Conservation (phyloP, 1,140 invertebrate species). For the Orchestia grillus region DNA sequence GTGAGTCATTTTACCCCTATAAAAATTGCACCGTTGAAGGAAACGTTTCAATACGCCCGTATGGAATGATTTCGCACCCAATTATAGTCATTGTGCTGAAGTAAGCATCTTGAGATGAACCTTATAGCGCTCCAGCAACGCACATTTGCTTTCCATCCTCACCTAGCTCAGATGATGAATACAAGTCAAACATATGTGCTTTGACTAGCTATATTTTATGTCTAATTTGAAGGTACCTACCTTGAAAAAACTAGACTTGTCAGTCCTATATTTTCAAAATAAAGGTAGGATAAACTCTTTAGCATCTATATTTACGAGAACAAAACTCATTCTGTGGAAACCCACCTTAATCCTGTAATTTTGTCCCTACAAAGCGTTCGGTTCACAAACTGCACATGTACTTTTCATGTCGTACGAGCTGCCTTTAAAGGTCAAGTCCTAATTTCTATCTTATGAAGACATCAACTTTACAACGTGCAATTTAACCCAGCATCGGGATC, state of each 20-base stretch:
- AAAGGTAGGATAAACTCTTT: neutral
- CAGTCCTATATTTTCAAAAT: neutral
- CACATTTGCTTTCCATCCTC: neutral
- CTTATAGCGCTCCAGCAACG: neutral
- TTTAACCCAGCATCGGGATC: neutral
- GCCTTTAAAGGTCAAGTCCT: neutral
- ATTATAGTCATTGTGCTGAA: neutral
- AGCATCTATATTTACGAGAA: neutral
- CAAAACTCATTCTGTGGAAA: neutral
- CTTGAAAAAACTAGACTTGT: neutral
- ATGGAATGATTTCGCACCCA: neutral
- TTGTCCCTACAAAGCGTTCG: neutral
- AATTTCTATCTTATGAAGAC: neutral
- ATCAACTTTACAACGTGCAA: neutral
- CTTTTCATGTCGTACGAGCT: neutral
- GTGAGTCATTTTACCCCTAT: no score
- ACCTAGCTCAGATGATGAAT: neutral
- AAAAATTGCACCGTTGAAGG: no score
- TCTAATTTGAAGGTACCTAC: neutral
- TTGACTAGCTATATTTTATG: neutral
- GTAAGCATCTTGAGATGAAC: neutral
- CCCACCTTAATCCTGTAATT: neutral
- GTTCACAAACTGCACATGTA: neutral
- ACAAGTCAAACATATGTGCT: neutral
- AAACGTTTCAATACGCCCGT: neutral